Evolutionary conservation across 2,797 vertebrate genomes (phyloP), one percentile per base, ranked within the genome.

Genomic region (Taenioides sp.): DNA sequence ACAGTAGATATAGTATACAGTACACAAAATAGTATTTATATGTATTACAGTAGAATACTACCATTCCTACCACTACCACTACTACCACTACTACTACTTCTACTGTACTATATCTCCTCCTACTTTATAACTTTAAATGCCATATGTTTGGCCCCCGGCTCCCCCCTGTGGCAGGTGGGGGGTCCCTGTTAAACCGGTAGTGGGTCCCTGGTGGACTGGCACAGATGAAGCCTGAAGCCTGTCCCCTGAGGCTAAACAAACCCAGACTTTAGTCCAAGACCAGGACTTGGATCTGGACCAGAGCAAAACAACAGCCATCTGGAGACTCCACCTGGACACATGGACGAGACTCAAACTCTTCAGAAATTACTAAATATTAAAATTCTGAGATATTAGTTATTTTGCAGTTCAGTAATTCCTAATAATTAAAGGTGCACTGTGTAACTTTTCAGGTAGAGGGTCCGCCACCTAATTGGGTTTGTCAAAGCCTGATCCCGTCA

Each of bases 171-270:
- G 58, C 5, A 2, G 16, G 16, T 31, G 7, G 4, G 4, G 6
- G 57, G 25, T 31, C 16, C 58, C 31, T 60, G 58, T 60, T 60
- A 60, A 27, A 28, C 7, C 14, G 18, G 59, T 12, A 1, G 17
- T 20, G 18, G 28, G 2, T 34, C 28, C 59, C 28, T 5, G 59
- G 28, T 34, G 61, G 61, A 43, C 12, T n/a, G 31, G 4, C 34
- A 63, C 61, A 63, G 61, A 20, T 16, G 61, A 63, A n/a, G 60
- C 10, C 60, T 40, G 34, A 63, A 3, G 61, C 61, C 4, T 16
- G 28, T 63, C 61, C 61, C 61, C 40, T 4, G 34, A 40, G 61
- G 61, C 61, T 63, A 43, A 63, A 63, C 61, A 63, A 63, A 63
- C 31, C 34, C 61, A 20, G 10, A 62, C 61, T 63, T 63, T 40